These are phyloP conservation scores for Tinea trinotella DNA, from an alignment of 2,888 invertebrate species.

Conservation along the genomic window DNA sequence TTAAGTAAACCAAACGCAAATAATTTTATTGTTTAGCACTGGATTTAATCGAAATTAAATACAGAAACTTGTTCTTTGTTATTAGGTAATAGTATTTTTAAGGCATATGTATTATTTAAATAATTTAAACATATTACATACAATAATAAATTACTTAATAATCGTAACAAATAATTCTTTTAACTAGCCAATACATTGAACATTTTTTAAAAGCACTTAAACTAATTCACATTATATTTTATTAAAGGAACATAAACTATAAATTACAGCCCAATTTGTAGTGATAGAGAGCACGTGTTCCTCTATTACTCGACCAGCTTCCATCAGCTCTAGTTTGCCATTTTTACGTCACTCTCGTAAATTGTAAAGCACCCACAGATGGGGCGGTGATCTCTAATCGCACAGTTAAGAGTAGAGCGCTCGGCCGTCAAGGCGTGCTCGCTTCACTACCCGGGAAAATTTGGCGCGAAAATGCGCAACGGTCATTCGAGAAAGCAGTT, in stretches of 20 bases:
- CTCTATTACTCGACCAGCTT: not conserved
- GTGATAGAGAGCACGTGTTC: not conserved
- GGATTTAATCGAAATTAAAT: too few relatives aligned
- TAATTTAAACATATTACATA: too few relatives aligned
- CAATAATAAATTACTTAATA: too few relatives aligned
- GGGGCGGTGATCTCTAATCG: slow-evolving; percentile 23
- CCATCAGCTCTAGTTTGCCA: slow-evolving; percentile 30
- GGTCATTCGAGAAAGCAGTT: slow-evolving; percentile 43
- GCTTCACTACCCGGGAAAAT: slow-evolving; percentile 52
- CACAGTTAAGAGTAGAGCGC: slow-evolving; percentile 54
- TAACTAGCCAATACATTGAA: too few relatives aligned
- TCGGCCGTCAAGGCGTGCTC: slow-evolving; percentile 37
- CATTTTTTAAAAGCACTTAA: slow-evolving; percentile 3
- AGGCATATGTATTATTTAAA: too few relatives aligned
- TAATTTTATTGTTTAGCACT: too few relatives aligned
- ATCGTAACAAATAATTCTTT: too few relatives aligned
- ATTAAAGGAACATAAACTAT: not conserved
- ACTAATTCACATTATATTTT: slow-evolving; percentile 3
- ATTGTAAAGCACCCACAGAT: slow-evolving; percentile 41
- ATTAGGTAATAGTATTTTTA: too few relatives aligned
- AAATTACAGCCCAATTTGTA: not conserved
- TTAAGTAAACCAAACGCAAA: too few relatives aligned
- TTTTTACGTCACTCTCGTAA: slow-evolving; percentile 61
- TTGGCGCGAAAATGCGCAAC: slow-evolving; percentile 66
- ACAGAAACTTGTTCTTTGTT: too few relatives aligned